Base-by-base conservation (phyloP, 2,888 invertebrate species). In the Eumacrocentrus americanus region DNA sequence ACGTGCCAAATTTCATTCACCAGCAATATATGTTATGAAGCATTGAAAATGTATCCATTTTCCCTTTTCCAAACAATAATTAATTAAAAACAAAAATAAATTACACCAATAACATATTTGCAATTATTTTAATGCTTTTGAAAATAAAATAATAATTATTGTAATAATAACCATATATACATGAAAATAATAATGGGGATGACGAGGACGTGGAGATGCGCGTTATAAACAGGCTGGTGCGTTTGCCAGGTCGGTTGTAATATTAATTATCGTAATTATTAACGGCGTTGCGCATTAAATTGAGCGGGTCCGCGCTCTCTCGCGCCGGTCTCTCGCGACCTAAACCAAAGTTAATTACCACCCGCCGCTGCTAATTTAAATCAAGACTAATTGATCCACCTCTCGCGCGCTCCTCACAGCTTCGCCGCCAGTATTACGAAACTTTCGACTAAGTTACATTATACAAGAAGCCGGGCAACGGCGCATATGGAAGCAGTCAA, bases 281-380 rank as follows among this genome's bases (percentile, higher is more conserved):
- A 47, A 47, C 25, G 35, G 20, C 55, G 38, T 47, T 59, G 56
- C 53, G 51, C 37, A 56, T 56, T 56, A 51, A 60, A 59, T 51
- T 53, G 48, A 57, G 47, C 38, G 44, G n/a, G 55, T 37, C 54
- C 42, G 42, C n/a, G n/a, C n/a, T n/a, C n/a, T n/a, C n/a, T 57
- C 47, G 50, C 40, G 22, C 23, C 35, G 50, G 57, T 37, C 52
- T 57, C 55, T 38, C 47, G 46, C 65, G 61, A 61, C 67, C 67
- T 72, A 68, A 72, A 58, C 69, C 68, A 71, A 72, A 76, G 75
- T 76, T 76, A 76, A 77, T 77, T 77, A 76, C 74, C 71, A 66
- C 64, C 69, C 68, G 68, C 70, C 66, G 70, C 56, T 63, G 70
- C 72, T 77, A 74, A 75, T 76, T 76, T 74, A 68, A 76, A 77